Conservation (phyloP, 2,797 vertebrate species). For the Neostethus bicornis region DNA sequence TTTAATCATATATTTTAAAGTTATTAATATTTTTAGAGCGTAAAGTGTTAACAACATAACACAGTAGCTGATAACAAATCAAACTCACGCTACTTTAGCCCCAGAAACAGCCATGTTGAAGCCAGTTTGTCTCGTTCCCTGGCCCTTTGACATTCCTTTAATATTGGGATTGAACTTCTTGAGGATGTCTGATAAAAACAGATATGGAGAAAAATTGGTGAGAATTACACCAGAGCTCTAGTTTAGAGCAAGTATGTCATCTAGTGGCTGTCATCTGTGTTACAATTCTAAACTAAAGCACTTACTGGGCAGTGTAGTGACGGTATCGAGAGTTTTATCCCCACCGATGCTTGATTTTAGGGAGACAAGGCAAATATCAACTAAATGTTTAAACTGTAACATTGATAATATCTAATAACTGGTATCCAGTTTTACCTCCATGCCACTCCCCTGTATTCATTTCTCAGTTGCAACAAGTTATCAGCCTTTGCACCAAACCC, state of each 20-base stretch:
- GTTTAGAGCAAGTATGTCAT: constrained; percentile 32
- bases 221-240: not conserved
- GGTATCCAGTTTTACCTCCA: constrained; percentile 85
- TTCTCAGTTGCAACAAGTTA: constrained; percentile 57
- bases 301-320: constrained; percentile 93
- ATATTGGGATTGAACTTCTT: constrained; percentile 90
- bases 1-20: constrained; percentile 22
- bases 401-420: not conserved
- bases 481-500: constrained; percentile 83
- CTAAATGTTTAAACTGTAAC: not conserved
- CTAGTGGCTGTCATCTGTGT: constrained; percentile 41
- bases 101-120: constrained; percentile 87
- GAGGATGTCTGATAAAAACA: constrained; percentile 85
- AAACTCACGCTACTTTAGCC: constrained; percentile 84
- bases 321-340: constrained; percentile 83
- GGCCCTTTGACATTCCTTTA: constrained; percentile 84
- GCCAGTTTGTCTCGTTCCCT: constrained; percentile 65
- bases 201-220: not conserved
- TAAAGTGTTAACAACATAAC: not conserved
- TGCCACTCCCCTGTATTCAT: constrained; percentile 85
- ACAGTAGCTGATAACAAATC: not conserved
- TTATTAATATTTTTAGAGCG: not conserved
- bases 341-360: constrained; percentile 85
- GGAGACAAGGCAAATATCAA: not conserved
- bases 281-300: constrained; percentile 8